Evolutionary conservation across 2,113 vertebrate genomes (phyloP).

Genomic region (Sarotherodon lohbergeri): DNA sequence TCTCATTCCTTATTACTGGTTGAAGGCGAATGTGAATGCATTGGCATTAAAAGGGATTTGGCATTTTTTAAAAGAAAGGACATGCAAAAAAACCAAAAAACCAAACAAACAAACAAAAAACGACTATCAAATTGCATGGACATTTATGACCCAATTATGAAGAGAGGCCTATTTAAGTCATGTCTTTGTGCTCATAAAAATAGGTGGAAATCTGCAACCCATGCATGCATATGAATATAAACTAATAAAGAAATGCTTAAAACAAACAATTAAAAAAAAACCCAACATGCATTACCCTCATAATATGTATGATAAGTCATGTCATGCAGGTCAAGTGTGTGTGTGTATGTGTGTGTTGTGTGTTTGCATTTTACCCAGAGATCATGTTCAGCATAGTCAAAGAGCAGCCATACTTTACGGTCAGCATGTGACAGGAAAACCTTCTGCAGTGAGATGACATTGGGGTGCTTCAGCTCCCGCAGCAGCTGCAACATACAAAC

Average conservation of each 20-base stretch:
- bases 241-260: background rate
- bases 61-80: background rate
- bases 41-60: background rate
- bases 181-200: background rate
- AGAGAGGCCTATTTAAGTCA: background rate
- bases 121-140: background rate
- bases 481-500: slow-evolving; percentile 84
- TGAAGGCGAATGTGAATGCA: background rate
- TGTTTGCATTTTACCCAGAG: slow-evolving; percentile 86
- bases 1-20: background rate
- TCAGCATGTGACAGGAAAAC: slow-evolving; percentile 98
- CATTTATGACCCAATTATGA: background rate
- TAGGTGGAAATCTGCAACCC: background rate
- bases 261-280: background rate
- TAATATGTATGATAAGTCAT: background rate
- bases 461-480: slow-evolving; percentile 96
- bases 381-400: slow-evolving; percentile 98
- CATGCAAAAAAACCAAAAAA: background rate
- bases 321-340: background rate
- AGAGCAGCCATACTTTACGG: slow-evolving; percentile 99
- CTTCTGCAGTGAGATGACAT: slow-evolving; percentile 99
- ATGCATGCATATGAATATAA: background rate
- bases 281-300: background rate
- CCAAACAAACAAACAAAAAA: background rate
- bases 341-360: background rate